Base-by-base conservation (phyloP, 2,888 invertebrate species). In the Apocheima hispidaria region DNA sequence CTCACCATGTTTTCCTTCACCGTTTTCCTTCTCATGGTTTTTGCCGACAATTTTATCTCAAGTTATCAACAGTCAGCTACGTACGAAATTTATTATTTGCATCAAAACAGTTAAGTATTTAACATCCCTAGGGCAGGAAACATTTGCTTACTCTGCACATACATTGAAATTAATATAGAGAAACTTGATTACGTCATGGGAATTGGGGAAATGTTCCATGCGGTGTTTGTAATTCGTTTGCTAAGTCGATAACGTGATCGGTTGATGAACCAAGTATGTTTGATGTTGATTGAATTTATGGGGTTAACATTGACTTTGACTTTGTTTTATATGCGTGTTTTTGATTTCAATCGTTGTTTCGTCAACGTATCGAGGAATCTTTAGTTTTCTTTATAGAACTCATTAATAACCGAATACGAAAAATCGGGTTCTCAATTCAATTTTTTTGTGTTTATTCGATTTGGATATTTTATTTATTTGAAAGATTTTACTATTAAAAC, bases 141-240 rank as follows among this genome's bases (percentile, higher is more conserved):
- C 4, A 6, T 14, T 23, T 41, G 40, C 9, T 50, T 26, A 26
- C 23, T 46, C 9, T 41, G 46, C 16, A 43, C 16, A 30, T 20
- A 48, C 14, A 33, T 59, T 51, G 44, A 52, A 46, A 52, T 38
- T 48, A 59, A 59, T 59, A 48, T 35, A 33, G 20, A 26, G 46
- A 44, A 52, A 59, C 53, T 53, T 53, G 52, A 48, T 53, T 54
- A 43, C 49, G 60, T n/a, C 36, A 26, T 28, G 20, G 51, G 51
- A 51, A 51, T 51, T 20, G 51, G 26, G 50, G 26, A 51, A 51
- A 51, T 51, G 38, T 20, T 30, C 28, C 51, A 7, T 20, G 41
- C 40, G 40, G 40, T 30, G 28, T 51, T 28, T 26, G 40, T 51
- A 51, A 51, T 40, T 51, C 38, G 28, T 51, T 51, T 41, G 20